Evolutionary conservation across 2,888 invertebrate genomes (phyloP).

Genomic region (Dasypolia templi): DNA sequence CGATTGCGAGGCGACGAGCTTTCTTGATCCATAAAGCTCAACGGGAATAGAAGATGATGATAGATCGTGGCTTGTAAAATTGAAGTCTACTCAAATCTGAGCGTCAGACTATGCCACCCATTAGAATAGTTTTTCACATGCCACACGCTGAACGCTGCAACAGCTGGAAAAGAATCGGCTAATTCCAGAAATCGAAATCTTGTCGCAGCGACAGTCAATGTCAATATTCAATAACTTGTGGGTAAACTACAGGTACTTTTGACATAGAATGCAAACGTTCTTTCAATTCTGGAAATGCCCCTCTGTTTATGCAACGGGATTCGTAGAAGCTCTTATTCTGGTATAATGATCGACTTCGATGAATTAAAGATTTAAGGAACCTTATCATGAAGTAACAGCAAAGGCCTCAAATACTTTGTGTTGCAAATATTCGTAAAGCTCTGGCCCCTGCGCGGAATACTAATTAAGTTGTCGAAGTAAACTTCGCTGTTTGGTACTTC

Average conservation of each 20-base stretch:
- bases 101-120: background rate
- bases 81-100: background rate
- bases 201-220: background rate
- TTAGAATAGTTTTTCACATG: background rate
- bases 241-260: background rate
- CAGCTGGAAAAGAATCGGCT: background rate
- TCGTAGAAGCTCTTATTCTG: background rate
- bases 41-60: background rate
- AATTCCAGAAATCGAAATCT: background rate
- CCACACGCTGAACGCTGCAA: background rate
- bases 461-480: conserved; percentile 43
- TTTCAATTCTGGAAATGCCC: background rate
- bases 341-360: background rate
- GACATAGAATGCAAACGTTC: background rate
- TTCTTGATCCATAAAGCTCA: background rate
- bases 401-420: conserved; percentile 25
- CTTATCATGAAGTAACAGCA: conserved; percentile 19
- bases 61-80: background rate
- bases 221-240: background rate
- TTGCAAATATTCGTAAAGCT: conserved; percentile 35
- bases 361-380: background rate
- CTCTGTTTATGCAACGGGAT: background rate
- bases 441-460: conserved; percentile 34
- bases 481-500: conserved; percentile 25
- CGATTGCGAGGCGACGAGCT: background rate